Base-by-base conservation (phyloP, 2,888 invertebrate genomes). In the Diarsia dahlii region DNA sequence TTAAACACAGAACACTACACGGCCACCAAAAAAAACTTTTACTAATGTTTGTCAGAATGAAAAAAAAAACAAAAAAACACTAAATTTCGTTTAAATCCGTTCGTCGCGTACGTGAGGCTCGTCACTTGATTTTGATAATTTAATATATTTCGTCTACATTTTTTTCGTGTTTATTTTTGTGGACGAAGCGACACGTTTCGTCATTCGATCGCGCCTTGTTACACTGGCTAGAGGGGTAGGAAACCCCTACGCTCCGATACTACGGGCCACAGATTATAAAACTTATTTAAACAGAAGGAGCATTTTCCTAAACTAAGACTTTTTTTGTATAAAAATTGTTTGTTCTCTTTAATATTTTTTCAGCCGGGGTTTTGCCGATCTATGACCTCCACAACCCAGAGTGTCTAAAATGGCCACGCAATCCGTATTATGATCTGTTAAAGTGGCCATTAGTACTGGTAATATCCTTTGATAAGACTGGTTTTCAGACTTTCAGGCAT, bases 171-270 rank as follows among this genome's bases (percentile, higher is more conserved):
- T 94, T 92, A 90, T 93, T 89, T 90, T 90, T 79, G 71, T 72
- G 80, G 74, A 74, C 70, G 77, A 81, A 82, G 74, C 85, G 83
- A 80, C 83, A 87, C 91, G 90, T 89, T 80, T 80, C 80, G 80
- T 85, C 90, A 71, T 77, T 71, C 73, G 80, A 85, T 88, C 91
- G 91, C 91, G 88, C 90, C 90, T 88, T 88, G 88, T 84, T 88
- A 90, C 90, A 95, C 95, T 95, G 92, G 75, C 90, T 86, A 84
- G 93, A 91, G 94, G 95, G 95, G 95, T 93, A 90, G 91, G 87
- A 91, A 92, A 89, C 91, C 93, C 92, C 93, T 94, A 94, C 92
- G 89, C 92, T 94, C 91, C 91, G 81, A 91, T 95, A 95, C 95
- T 95, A 95, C 93, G 91, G 70, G 81, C 0, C 95, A 95, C 80